Evolutionary conservation across 2,113 vertebrate genomes (phyloP).

Genomic region (Chloroceryle aenea): DNA sequence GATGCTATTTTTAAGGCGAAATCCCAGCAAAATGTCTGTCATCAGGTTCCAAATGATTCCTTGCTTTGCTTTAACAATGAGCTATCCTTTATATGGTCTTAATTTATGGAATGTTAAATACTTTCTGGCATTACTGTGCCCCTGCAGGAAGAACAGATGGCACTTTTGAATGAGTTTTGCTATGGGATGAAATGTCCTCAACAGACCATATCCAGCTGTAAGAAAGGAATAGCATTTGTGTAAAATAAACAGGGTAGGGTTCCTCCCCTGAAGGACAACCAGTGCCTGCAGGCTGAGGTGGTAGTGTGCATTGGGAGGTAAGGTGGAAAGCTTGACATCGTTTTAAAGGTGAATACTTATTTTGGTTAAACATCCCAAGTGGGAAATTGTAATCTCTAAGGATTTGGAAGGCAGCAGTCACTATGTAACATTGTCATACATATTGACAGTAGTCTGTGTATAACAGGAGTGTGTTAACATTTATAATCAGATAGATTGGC

Average conservation of each 20-base stretch:
- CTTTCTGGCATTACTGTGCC: slow-evolving; percentile 52
- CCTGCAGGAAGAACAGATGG: slow-evolving; percentile 70
- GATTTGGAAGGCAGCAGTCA: neutral
- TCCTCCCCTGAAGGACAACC: neutral
- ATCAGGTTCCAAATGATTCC: neutral
- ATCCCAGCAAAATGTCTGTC: slow-evolving; percentile 1
- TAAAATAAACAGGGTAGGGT: slow-evolving; percentile 20
- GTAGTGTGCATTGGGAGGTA: neutral
- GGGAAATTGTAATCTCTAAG: neutral
- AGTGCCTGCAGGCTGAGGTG: neutral
- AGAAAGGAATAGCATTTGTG: slow-evolving; percentile 24
- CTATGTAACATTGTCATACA: neutral
- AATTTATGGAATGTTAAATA: slow-evolving; percentile 66
- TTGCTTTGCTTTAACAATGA: slow-evolving; percentile 20
- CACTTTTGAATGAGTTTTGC: slow-evolving; percentile 55
- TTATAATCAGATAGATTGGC: neutral
- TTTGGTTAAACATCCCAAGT: neutral
- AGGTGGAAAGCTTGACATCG: neutral
- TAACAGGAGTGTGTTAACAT: neutral
- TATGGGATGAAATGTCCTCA: slow-evolving; percentile 57
- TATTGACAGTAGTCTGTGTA: neutral
- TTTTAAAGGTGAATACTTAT: neutral
- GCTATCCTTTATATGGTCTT: slow-evolving; percentile 34
- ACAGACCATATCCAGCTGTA: slow-evolving; percentile 52
- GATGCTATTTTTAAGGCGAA: slow-evolving; percentile 32